Conservation (phyloP, 2,113 vertebrate genomes). For the Plotosus lineatus region DNA sequence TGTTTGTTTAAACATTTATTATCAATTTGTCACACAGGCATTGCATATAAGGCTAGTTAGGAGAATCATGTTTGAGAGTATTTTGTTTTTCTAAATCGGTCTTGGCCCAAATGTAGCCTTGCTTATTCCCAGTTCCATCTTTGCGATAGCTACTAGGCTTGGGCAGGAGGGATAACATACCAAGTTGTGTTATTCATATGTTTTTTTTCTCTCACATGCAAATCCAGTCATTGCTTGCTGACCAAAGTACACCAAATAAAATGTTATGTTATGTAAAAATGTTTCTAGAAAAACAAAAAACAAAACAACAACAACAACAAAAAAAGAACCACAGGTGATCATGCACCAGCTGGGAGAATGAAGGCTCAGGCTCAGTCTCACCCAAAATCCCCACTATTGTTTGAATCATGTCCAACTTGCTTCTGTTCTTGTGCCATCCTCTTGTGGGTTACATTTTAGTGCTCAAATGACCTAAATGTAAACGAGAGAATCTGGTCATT, state of each 20-base stretch:
- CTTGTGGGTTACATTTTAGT: too few relatives aligned
- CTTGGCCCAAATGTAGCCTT: neutral
- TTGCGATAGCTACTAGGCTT: neutral
- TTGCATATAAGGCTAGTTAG: conserved; percentile 39
- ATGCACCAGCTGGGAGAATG: too few relatives aligned
- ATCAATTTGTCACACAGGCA: conserved; percentile 58
- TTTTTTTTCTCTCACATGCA: neutral
- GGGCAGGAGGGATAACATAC: neutral
- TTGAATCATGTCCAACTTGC: too few relatives aligned
- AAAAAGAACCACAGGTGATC: too few relatives aligned
- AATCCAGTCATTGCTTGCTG: neutral
- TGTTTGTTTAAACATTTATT: conserved; percentile 63
- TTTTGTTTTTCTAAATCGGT: neutral
- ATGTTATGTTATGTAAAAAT: too few relatives aligned
- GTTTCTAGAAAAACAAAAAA: too few relatives aligned
- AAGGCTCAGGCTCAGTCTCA: too few relatives aligned
- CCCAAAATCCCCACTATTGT: too few relatives aligned
- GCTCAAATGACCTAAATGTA: too few relatives aligned
- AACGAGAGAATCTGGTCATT: too few relatives aligned
- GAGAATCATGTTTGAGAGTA: conserved; percentile 23
- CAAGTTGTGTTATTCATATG: neutral
- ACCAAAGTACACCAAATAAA: neutral
- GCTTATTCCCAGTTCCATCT: neutral
- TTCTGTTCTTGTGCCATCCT: too few relatives aligned
- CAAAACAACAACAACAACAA: too few relatives aligned